Base-by-base conservation (phyloP, 2,888 invertebrate species). In the Caenorhabditis virilis region DNA sequence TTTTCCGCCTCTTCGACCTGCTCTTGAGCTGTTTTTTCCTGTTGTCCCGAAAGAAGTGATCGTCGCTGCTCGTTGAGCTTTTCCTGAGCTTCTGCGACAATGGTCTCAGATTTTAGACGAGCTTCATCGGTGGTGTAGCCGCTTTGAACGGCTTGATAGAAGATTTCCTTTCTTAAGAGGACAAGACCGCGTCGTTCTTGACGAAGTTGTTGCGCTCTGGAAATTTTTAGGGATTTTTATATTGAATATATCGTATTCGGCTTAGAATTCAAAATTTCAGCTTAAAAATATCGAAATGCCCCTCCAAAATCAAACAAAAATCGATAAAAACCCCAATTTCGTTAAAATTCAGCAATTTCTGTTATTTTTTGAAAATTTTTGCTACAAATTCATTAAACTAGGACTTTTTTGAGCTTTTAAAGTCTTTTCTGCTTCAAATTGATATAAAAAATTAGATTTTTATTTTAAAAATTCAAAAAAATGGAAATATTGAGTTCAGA, bases 61-160 rank as follows among this genome's bases (percentile, higher is more conserved):
- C 55, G 50, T 36, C 72, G 48, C 39, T 64, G 62, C 22, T 68
- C 67, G 6, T 6, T 22, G 16, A 76, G 47, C 16, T 58, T 53
- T 11, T 47, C 39, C 22, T 70, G 68, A 13, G 73, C 72, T 22
- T 72, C 67, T 18, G 72, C 62, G 22, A 74, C 77, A 13, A 72
- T 71, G 13, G 56, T 59, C 35, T 74, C 76, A 1, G 76, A 67
- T 33, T 70, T 68, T 13, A 62, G 15, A 2, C 67, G 70, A 7
- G 77, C 77, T 41, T 76, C 72, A 16, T 54, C 56, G 2, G 72
- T 61, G 9, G 45, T 56, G 20, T 56, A 65, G 20, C 77, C 78
- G n/a, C 64, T 58, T 39, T 76, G 78, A 9, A 72, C 54, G n/a
- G 78, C 78, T 56, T 77, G 75, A 42, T 77, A 76, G 53, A 77